Percentiles rank a stretch among this genome's conserved stretches.
These are phyloP conservation scores for Remorina albescens DNA, from an alignment of 2,797 vertebrate species.

Conservation along the genomic window DNA sequence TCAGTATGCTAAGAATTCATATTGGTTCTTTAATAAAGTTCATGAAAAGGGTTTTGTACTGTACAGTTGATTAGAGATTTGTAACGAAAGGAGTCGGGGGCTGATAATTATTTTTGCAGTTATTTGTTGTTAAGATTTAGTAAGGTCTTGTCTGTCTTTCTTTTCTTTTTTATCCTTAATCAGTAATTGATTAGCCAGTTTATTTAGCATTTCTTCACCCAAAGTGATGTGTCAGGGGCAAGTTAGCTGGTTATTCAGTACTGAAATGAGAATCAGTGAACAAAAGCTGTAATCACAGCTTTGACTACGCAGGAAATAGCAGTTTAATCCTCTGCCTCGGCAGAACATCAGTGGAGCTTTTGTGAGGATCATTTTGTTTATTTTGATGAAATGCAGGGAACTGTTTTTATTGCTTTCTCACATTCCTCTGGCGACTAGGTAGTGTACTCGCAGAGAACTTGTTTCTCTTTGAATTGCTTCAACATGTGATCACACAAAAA, in stretches of 20 bases:
- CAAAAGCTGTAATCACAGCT: slow-evolving; percentile 42
- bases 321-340: slow-evolving; percentile 54
- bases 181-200: slow-evolving; percentile 59
- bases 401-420: slow-evolving; percentile 59
- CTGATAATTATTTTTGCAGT: slow-evolving; percentile 27
- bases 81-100: neutral
- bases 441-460: slow-evolving; percentile 36
- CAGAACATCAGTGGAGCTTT: slow-evolving; percentile 57
- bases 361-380: slow-evolving; percentile 67
- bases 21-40: slow-evolving; percentile 30
- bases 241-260: slow-evolving; percentile 66
- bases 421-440: slow-evolving; percentile 52
- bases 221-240: slow-evolving; percentile 46
- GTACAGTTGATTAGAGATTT: neutral
- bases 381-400: slow-evolving; percentile 65
- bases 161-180: neutral
- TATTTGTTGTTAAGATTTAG: slow-evolving; percentile 9
- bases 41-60: neutral
- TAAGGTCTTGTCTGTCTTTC: slow-evolving; percentile 7
- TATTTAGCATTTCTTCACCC: slow-evolving; percentile 52
- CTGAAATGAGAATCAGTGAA: slow-evolving; percentile 55
- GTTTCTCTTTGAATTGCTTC: slow-evolving; percentile 62
- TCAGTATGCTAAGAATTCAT: slow-evolving; percentile 65
- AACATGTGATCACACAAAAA: slow-evolving; percentile 67
- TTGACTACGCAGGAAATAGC: slow-evolving; percentile 46